Evolutionary conservation across 2,113 vertebrate species (phyloP), one percentile per base, ranked within the genome.

Genomic region (Entelurus aequoreus): DNA sequence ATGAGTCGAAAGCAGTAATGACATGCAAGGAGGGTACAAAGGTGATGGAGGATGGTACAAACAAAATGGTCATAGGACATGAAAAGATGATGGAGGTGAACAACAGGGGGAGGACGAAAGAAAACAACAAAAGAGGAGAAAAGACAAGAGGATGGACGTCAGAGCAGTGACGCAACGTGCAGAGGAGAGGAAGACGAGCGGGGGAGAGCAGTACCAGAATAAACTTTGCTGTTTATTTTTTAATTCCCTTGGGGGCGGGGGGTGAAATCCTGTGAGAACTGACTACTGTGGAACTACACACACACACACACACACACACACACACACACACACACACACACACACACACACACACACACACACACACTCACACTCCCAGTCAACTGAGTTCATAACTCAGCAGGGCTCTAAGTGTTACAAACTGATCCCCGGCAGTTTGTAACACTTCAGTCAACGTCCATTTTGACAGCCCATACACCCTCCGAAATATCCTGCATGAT

Each of bases 221-320:
- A 74, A 77, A 14, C 73, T 69, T 59, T 44, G 15, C 69, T 80
- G 76, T 84, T 83, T 84, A 80, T 83, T 63, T 42, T 69, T 55
- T 14, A 61, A 75, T 79, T 82, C 83, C 84, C 79, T 15, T 13
- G 62, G 78, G 80, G 75, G 36, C 74, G 38, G 36, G 8, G 8
- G 63, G 36, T 15, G 51, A 82, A 79, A 78, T 62, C 75, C 72
- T 84, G 76, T 83, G 88, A 86, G 84, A 88, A 89, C 81, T 53
- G 65, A 85, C 84, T 88, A 85, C 83, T 85, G 83, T 81, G 68
- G 82, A 79, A 76, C 77, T 66, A 65, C 60, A 60, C 36, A 49
- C 55, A 28, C 28, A 8, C 46, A 36, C 48, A 49, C 11, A 21
- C 16, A 48, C 15, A 5, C 28, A 28, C 28, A 28, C 28, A 2